phyloP scores from a whole-genome alignment of 2,888 invertebrate species.

The Pyrrhosoma nymphula region DNA sequence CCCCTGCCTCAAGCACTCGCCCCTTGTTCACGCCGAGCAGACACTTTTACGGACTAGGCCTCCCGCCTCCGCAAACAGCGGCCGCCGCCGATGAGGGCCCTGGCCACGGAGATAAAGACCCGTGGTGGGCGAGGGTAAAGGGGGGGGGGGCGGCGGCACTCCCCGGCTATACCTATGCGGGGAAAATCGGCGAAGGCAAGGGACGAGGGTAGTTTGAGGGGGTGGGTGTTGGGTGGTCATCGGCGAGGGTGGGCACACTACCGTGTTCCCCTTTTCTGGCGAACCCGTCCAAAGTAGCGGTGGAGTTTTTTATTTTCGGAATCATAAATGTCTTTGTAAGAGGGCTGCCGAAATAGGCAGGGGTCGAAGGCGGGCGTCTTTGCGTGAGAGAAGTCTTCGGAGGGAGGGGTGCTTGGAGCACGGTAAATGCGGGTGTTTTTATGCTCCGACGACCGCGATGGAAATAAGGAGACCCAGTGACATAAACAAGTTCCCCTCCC shows the following conservation, averaged over 20 bases:
- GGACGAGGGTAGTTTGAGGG: background rate
- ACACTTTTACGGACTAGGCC: constrained; percentile 52
- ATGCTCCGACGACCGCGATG: background rate
- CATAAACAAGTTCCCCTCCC: background rate
- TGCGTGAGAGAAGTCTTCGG: background rate
- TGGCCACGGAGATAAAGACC: constrained; percentile 42
- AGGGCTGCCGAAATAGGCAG: background rate
- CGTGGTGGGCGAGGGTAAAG: background rate
- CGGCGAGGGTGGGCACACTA: background rate
- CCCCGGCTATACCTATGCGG: background rate
- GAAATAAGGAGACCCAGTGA: background rate
- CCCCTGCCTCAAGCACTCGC: background rate
- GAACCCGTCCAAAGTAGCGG: background rate
- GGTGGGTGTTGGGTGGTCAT: background rate
- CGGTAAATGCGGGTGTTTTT: background rate
- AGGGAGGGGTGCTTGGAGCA: background rate
- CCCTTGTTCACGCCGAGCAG: constrained; percentile 11
- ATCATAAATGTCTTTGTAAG: constrained; percentile 1
- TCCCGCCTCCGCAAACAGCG: constrained; percentile 49
- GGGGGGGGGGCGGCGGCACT: background rate
- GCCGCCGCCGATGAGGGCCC: constrained; percentile 8
- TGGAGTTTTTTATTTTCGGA: background rate
- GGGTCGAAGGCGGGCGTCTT: background rate
- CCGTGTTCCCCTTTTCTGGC: background rate
- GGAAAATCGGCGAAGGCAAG: background rate